A percentile compares a stretch with the other conserved stretches of the same genome.
Evolutionary conservation across 2,888 invertebrate species (phyloP).

Genomic region (Caradrina kadenii): DNA sequence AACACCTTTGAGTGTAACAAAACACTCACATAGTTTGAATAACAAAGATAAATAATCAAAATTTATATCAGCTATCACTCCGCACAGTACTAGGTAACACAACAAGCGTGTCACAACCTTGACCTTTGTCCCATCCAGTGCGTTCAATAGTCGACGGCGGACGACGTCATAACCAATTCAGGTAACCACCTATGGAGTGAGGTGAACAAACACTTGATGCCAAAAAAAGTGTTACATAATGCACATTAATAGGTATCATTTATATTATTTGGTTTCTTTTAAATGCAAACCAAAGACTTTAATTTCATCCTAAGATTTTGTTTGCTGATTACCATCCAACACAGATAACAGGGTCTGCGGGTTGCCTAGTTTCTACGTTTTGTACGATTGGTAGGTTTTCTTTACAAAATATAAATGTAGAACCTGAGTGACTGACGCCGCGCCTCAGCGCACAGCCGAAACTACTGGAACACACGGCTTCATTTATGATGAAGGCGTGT

Average conservation of each 20-base stretch:
- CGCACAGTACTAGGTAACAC: background rate
- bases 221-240: too few species aligned
- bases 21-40: background rate
- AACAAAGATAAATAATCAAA: too few species aligned
- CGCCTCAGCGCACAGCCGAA: too few species aligned
- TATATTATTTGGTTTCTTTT: background rate
- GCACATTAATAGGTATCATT: too few species aligned
- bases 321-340: background rate
- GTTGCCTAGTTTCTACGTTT: background rate
- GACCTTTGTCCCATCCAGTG: background rate
- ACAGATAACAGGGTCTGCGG: background rate
- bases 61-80: background rate
- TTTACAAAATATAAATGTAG: too few species aligned
- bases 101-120: conserved; percentile 4
- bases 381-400: background rate
- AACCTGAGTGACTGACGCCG: too few species aligned
- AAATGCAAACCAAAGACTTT: conserved; percentile 6
- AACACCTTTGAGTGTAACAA: background rate
- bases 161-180: conserved; percentile 4
- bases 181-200: background rate
- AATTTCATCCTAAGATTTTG: background rate
- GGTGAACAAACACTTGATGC: too few species aligned
- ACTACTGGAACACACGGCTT: too few species aligned
- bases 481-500: too few species aligned
- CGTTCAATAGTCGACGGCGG: background rate